Base-by-base conservation (phyloP, 1,140 invertebrate species). In the Drosophila hydei region DNA sequence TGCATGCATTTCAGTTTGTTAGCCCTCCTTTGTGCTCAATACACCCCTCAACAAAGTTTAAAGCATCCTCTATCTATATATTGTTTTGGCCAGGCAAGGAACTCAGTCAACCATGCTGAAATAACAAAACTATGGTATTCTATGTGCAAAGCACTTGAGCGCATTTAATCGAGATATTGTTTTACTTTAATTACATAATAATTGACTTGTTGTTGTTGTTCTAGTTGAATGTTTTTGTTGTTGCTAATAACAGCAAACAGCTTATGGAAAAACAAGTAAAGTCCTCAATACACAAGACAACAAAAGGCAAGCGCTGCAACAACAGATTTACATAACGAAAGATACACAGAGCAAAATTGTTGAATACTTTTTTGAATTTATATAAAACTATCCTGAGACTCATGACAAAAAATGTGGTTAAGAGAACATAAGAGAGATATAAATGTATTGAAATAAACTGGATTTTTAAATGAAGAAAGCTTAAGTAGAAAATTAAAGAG, bases 111-210 rank as follows among this genome's bases (percentile, higher is more conserved):
- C 9, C 56, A 23, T 61, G 67, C 16, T 40, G n/a, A 21, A 69
- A 69, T 48, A 61, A 47, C 19, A 55, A 48, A 38, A 27, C 40
- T 14, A 19, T 30, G 18, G 30, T n/a, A 19, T 45, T 69, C 12
- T 48, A 19, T 58, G 42, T 19, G 47, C 38, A 74, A 69, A 72
- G 69, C 62, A 67, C 21, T 75, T 48, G 80, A 69, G 77, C 77
- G 74, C 51, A 85, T 68, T 72, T 75, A 77, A 77, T 75, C 71
- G 56, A 60, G 63, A 72, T 75, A 81, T 87, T 87, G 81, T 87
- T 87, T 87, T 72, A 81, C 65, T 87, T 87, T 88, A 87, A 87
- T 87, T 87, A 87, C 81, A 88, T 81, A 88, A 88, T 87, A 87
- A 87, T 87, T 87, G 81, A 62, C 77, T 65, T 58, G 64, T 52